phyloP scores from a whole-genome alignment of 2,888 invertebrate species.

The Rhogogaster chlorosoma region DNA sequence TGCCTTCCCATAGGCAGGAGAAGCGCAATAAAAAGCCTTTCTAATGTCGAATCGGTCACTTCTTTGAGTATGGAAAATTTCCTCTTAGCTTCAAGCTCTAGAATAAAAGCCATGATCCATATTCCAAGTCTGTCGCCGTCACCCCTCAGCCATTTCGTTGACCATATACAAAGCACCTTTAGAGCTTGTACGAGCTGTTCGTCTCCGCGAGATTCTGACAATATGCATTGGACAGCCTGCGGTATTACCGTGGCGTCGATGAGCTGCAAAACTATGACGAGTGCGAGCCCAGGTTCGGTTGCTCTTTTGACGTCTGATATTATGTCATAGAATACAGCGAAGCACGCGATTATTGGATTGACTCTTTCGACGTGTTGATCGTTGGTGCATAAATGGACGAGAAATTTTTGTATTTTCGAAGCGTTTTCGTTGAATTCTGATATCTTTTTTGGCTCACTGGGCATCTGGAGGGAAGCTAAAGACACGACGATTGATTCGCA shows the following conservation, averaged over 20 bases:
- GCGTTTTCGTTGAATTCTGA: conserved; percentile 61
- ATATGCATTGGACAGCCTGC: conserved; percentile 78
- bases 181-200: conserved; percentile 83
- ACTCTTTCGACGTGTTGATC: conserved; percentile 64
- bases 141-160: conserved; percentile 82
- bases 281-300: conserved; percentile 80
- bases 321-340: conserved; percentile 81
- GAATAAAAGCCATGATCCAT: conserved; percentile 85
- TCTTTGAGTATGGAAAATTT: conserved; percentile 81
- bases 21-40: conserved; percentile 81
- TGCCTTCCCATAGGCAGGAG: conserved; percentile 80
- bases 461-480: conserved; percentile 64
- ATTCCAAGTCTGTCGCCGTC: conserved; percentile 83
- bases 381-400: conserved; percentile 60
- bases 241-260: conserved; percentile 75
- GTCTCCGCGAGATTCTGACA: conserved; percentile 77
- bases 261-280: conserved; percentile 82
- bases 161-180: conserved; percentile 85
- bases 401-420: conserved; percentile 61
- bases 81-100: conserved; percentile 80
- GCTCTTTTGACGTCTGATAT: conserved; percentile 81
- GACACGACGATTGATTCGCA: conserved; percentile 66
- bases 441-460: conserved; percentile 57
- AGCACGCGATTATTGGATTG: conserved; percentile 80
- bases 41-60: conserved; percentile 82